A percentile compares a stretch with the other conserved stretches of the same genome.
phyloP scores from a whole-genome alignment of 2,888 invertebrate species.

The Nephrotoma appendiculata region DNA sequence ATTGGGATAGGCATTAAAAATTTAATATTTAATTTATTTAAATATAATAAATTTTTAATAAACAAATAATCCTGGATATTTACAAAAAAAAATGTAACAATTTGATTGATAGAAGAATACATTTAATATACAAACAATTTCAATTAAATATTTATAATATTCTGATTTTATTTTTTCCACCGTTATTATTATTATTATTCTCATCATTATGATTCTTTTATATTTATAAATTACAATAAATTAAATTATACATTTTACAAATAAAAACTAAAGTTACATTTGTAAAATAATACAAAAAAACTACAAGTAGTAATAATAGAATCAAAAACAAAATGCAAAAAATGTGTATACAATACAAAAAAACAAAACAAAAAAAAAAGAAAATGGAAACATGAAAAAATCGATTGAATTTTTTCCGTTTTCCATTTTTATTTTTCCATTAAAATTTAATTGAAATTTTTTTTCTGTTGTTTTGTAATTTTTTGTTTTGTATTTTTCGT shows the following conservation, averaged over 20 bases:
- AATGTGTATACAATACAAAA: not conserved
- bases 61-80: not conserved
- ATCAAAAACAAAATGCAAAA: not conserved
- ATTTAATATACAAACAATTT: not conserved
- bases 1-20: not conserved
- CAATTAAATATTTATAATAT: not conserved
- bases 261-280: not conserved
- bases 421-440: not conserved
- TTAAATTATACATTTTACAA: not conserved
- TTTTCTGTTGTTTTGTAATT: not conserved
- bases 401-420: not conserved
- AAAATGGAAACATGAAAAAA: not conserved
- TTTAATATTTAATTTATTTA: not conserved
- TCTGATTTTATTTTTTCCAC: not conserved
- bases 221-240: not conserved
- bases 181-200: not conserved
- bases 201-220: not conserved
- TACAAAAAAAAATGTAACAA: not conserved
- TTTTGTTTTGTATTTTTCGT: not conserved
- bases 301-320: not conserved
- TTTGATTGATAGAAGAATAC: not conserved
- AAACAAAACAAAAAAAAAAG: not conserved
- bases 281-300: not conserved
- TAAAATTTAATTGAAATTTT: not conserved
- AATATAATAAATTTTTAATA: not conserved